Conservation (phyloP, 2,888 invertebrate species). For the Harpagoxenus sublaevis region DNA sequence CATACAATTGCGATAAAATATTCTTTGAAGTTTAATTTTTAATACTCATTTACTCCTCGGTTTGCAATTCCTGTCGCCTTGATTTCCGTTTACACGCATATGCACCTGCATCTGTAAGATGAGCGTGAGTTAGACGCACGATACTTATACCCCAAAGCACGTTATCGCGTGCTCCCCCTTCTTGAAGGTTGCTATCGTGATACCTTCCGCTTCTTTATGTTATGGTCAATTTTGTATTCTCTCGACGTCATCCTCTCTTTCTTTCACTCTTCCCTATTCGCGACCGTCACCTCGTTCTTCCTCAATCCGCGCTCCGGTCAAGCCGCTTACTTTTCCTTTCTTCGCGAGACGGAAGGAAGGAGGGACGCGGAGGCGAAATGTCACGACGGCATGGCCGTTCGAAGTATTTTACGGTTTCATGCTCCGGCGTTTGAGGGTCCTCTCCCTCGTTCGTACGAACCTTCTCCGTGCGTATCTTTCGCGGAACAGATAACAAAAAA, state of each 20-base stretch:
- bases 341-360: slow-evolving; percentile 62
- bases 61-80: not conserved
- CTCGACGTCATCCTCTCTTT: slow-evolving; percentile 64
- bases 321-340: slow-evolving; percentile 64
- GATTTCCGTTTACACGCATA: slow-evolving; percentile 26
- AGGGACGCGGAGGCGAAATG: slow-evolving; percentile 56
- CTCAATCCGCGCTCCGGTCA: slow-evolving; percentile 46
- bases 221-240: slow-evolving; percentile 77
- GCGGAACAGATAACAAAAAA: slow-evolving; percentile 69
- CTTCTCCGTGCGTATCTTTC: slow-evolving; percentile 38
- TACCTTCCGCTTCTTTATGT: slow-evolving; percentile 75
- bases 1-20: not conserved
- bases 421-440: slow-evolving; percentile 43
- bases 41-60: not conserved
- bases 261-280: slow-evolving; percentile 44
- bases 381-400: slow-evolving; percentile 42
- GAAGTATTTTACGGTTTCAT: slow-evolving; percentile 71
- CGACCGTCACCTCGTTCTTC: not conserved
- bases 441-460: slow-evolving; percentile 1
- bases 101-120: slow-evolving; percentile 60
- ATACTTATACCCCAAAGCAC: slow-evolving; percentile 72
- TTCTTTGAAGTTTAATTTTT: not conserved
- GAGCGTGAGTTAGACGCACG: slow-evolving; percentile 60
- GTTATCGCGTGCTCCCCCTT: slow-evolving; percentile 71
- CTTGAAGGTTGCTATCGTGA: slow-evolving; percentile 67